Conservation (phyloP, 2,888 invertebrate genomes). For the Polydrusus tereticollis region DNA sequence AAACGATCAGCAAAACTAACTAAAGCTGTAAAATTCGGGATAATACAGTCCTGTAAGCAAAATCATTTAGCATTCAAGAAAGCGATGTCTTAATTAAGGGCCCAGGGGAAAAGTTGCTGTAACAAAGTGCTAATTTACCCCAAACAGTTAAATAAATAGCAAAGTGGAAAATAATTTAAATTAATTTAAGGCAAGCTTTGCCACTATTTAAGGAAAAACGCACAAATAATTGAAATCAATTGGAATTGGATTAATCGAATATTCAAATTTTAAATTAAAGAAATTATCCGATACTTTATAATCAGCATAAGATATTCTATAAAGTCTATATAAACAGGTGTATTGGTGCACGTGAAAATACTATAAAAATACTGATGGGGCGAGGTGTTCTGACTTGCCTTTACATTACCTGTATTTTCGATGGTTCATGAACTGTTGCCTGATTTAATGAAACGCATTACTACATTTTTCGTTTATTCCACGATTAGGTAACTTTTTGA, state of each 20-base stretch:
- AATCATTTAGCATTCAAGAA: slow-evolving; percentile 40
- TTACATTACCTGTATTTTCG: no score
- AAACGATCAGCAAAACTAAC: no score
- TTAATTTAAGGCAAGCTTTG: slow-evolving; percentile 17
- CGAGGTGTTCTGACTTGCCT: no score
- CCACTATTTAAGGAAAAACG: slow-evolving; percentile 1
- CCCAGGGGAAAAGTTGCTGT: slow-evolving; percentile 44
- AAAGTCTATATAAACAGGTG: no score
- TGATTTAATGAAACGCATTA: no score
- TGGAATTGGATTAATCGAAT: background rate
- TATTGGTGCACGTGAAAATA: no score
- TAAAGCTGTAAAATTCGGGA: background rate
- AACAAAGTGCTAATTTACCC: slow-evolving; percentile 39
- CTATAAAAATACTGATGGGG: no score
- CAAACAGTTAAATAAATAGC: slow-evolving; percentile 42
- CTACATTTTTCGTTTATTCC: no score
- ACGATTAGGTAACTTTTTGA: no score
- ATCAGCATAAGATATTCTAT: no score
- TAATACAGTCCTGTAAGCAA: background rate
- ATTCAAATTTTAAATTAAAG: background rate
- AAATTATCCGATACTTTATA: background rate
- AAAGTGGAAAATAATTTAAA: slow-evolving; percentile 34
- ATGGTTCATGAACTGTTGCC: no score
- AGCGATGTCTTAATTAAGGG: slow-evolving; percentile 32
- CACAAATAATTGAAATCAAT: background rate